These are phyloP conservation scores for Microhierax caerulescens DNA, from an alignment of 2,797 vertebrate species.

Conservation along the genomic window DNA sequence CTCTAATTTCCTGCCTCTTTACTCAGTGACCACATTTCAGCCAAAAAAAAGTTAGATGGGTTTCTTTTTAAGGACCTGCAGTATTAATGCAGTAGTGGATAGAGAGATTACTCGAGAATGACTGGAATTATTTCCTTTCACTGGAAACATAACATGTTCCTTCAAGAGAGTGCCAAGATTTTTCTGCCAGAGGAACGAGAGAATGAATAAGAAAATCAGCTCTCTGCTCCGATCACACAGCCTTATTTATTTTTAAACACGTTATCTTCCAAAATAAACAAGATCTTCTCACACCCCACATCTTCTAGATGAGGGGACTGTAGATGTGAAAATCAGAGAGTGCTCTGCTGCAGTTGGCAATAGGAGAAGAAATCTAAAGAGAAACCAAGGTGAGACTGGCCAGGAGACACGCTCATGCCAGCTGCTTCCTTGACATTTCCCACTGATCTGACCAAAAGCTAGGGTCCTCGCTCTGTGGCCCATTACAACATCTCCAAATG, in stretches of 20 bases:
- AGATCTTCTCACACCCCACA: not conserved
- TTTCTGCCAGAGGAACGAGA: not conserved
- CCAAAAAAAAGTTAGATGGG: not conserved
- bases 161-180: not conserved
- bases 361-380: not conserved
- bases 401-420: not conserved
- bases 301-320: not conserved
- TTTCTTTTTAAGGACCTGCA: not conserved
- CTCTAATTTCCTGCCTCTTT: not conserved
- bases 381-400: not conserved
- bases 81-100: not conserved
- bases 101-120: not conserved
- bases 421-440: not conserved
- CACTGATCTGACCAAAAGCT: not conserved
- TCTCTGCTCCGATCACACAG: not conserved
- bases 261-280: not conserved
- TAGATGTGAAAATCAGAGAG: not conserved
- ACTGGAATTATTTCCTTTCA: conserved; percentile 17
- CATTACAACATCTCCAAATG: not conserved
- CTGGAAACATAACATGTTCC: not conserved
- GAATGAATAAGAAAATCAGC: not conserved
- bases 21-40: not conserved
- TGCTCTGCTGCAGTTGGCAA: accelerated
- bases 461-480: not conserved
- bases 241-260: not conserved